These are phyloP conservation scores for Pelecanoides urinatrix DNA, from an alignment of 2,113 vertebrate genomes.

Conservation along the genomic window DNA sequence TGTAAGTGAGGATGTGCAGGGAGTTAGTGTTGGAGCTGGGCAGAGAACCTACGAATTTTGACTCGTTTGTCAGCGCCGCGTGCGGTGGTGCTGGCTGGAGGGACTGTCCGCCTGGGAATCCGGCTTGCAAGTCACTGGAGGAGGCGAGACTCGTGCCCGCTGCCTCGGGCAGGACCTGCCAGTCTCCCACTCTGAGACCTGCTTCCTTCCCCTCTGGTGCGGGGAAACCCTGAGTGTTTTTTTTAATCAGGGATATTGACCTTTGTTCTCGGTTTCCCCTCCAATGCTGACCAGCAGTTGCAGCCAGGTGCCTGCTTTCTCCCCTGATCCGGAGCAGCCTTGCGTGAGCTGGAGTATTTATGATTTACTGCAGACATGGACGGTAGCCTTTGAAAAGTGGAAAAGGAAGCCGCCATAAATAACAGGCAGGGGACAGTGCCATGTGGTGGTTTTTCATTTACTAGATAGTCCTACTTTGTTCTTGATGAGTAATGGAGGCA, in stretches of 20 bases:
- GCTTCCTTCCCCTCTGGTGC: neutral
- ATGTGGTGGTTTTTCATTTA: slow-evolving; percentile 19
- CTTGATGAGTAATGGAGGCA: slow-evolving; percentile 52
- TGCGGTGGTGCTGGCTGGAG: neutral
- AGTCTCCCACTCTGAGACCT: neutral
- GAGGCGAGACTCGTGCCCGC: neutral
- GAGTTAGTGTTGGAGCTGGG: neutral
- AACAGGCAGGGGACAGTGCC: slow-evolving; percentile 17
- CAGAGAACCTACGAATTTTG: neutral
- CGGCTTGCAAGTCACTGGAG: neutral
- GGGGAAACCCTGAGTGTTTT: neutral
- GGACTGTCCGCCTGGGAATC: neutral
- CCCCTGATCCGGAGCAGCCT: neutral
- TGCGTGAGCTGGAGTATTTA: neutral
- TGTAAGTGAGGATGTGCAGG: neutral
- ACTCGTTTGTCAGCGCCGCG: fast-evolving
- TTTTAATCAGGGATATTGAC: neutral
- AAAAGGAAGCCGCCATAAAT: slow-evolving; percentile 26
- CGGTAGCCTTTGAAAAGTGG: slow-evolving; percentile 19
- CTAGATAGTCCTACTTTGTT: slow-evolving; percentile 30
- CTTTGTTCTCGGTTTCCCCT: neutral
- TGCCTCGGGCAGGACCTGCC: neutral
- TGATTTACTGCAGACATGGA: neutral
- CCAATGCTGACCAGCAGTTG: neutral
- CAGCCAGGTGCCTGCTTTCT: neutral